A percentile compares a stretch with the other conserved stretches of the same genome.
Conservation (phyloP, 2,888 invertebrate species). For the Protodeltote pygarga region DNA sequence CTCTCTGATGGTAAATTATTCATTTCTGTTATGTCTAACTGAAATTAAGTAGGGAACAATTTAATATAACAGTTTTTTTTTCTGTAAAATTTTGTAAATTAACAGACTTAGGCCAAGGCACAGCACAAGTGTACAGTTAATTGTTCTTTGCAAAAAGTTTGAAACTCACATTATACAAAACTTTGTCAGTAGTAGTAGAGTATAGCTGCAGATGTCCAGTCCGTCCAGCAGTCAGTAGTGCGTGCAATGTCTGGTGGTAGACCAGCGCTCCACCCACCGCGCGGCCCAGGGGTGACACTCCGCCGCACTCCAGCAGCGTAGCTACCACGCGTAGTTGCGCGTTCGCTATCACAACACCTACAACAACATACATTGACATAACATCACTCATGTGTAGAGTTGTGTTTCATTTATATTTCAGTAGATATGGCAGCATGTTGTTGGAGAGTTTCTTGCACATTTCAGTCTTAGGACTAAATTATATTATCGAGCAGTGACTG, state of each 20-base stretch:
- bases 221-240: constrained; percentile 75
- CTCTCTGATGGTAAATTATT: constrained; percentile 76
- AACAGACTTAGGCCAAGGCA: too few relatives aligned
- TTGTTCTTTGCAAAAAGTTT: background rate
- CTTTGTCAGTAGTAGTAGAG: constrained; percentile 76
- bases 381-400: too few relatives aligned
- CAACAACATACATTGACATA: too few relatives aligned
- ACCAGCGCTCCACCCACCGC: constrained; percentile 68
- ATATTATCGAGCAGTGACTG: too few relatives aligned
- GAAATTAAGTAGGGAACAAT: constrained; percentile 39
- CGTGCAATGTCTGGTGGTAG: constrained; percentile 64
- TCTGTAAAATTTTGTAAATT: background rate
- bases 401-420: too few relatives aligned
- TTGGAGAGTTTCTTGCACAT: too few relatives aligned
- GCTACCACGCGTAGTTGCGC: constrained; percentile 69
- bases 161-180: constrained; percentile 78
- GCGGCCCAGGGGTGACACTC: constrained; percentile 69
- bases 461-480: too few relatives aligned
- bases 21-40: constrained; percentile 81
- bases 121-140: background rate
- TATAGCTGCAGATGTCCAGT: constrained; percentile 79
- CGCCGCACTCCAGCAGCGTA: constrained; percentile 81
- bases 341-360: constrained; percentile 78
- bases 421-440: too few relatives aligned
- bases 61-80: too few relatives aligned